Base-by-base conservation (phyloP, 2,888 invertebrate species). In the Thereva nobilitata region DNA sequence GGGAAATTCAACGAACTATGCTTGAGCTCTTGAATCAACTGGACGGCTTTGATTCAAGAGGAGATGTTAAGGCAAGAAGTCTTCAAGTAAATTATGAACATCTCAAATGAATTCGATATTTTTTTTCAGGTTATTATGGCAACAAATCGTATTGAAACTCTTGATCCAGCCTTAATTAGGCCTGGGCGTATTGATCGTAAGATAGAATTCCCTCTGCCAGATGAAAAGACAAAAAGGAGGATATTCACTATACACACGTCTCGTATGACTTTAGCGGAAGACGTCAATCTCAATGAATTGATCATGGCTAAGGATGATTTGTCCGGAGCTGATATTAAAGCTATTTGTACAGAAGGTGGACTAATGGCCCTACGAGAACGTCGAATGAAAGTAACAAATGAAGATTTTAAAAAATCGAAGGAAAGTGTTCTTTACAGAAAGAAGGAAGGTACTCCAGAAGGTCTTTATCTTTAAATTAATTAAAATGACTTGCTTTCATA, bases 231-330 rank as follows among this genome's bases (percentile, higher is more conserved):
- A 0, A 97, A 97, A 79, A 86, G 94, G 66, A 86, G 98, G 72
- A 98, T 98, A 77, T 97, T 98, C 79, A 93, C 91, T 71, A 99
- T 99, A 75, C 99, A 99, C 82, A 99, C 99, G 1, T 94, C 94
- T n/a, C 86, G 96, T 72, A 99, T 99, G 99, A 99, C 98, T 0
- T 83, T 99, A 67, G 91, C 97, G 7, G 92, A 91, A 70, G 97
- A 99, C 83, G 99, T 99, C 6, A 95, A 97, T 78, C 86, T 99
- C 8, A 95, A 93, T 68, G 98, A 99, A 80, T 87, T 98, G 61
- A 97, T 99, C 71, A 96, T 97, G 94, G 95, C 98, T 4, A 99
- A 99, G 80, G 99, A 99, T 85, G 99, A 99, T 83, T 86, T 99
- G 10, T 98, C 97, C 63, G 99, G 99, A 23, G 95, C 95, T 70